Conservation (phyloP, 2,888 invertebrate species). For the Xylocampa areola region DNA sequence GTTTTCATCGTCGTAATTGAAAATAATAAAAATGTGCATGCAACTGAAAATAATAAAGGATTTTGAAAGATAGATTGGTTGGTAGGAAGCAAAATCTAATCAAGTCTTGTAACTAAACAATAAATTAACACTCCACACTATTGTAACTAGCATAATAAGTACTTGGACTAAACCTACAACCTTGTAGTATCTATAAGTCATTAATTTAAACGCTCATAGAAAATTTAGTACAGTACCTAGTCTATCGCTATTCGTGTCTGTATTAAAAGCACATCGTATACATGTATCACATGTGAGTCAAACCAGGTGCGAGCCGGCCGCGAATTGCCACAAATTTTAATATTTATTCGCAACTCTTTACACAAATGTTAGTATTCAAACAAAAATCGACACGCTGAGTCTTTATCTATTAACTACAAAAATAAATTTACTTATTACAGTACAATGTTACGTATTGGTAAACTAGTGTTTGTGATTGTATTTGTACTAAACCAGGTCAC, state of each 20-base stretch:
- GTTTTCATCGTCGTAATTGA: too few species aligned
- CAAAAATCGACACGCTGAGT: slow-evolving; percentile 3
- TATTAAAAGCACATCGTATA: slow-evolving; percentile 29
- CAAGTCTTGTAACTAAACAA: background rate
- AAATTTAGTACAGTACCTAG: background rate
- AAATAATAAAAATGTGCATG: background rate
- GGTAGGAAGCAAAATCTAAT: too few species aligned
- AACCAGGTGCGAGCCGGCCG: slow-evolving; percentile 35
- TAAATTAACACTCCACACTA: background rate
- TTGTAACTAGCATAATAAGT: background rate
- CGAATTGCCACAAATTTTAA: slow-evolving; percentile 17
- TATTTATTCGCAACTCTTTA: slow-evolving; percentile 37
- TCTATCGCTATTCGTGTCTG: slow-evolving; percentile 15
- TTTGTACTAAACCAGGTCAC: slow-evolving; percentile 44
- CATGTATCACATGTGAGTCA: slow-evolving; percentile 39
- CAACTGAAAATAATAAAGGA: too few species aligned
- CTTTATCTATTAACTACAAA: background rate
- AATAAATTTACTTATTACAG: background rate
- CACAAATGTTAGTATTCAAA: slow-evolving; percentile 41
- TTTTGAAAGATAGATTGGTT: too few species aligned
- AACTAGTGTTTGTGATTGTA: slow-evolving; percentile 57
- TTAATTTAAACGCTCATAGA: slow-evolving; percentile 10
- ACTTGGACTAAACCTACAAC: background rate
- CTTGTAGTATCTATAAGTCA: slow-evolving; percentile 3
- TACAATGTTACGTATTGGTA: slow-evolving; percentile 39